A percentile compares a stretch with the other conserved stretches of the same genome.
These are phyloP conservation scores for Antennarius maculatus DNA, from an alignment of 2,797 vertebrate genomes.

Conservation along the genomic window DNA sequence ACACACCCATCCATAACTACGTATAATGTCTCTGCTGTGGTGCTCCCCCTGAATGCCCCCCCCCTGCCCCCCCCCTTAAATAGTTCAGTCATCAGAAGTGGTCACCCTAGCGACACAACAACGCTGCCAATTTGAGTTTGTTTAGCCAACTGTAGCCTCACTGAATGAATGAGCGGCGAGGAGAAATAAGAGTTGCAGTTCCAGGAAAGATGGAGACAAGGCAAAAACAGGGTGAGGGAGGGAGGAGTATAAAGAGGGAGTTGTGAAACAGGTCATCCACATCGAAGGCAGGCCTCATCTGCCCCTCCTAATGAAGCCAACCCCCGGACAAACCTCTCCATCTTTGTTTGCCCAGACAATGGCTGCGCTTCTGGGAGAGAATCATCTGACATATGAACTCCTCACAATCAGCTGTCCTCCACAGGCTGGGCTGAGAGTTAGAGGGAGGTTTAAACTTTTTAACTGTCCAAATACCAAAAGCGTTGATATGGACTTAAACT, in stretches of 20 bases:
- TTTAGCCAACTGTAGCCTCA: conserved; percentile 20
- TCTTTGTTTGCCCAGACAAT: conserved; percentile 60
- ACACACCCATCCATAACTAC: not conserved
- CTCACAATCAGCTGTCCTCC: conserved; percentile 36
- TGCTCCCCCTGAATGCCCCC: not conserved
- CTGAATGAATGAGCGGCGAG: conserved; percentile 25
- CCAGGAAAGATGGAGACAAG: conserved; percentile 19
- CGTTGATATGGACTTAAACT: not conserved
- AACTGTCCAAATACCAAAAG: not conserved
- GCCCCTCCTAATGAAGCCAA: conserved; percentile 43
- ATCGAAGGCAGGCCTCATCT: conserved; percentile 43
- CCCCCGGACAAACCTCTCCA: conserved; percentile 43
- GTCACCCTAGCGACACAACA: conserved; percentile 50
- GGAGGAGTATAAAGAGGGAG: conserved; percentile 22
- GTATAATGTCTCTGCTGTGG: conserved; percentile 7
- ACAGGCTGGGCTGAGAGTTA: conserved; percentile 15
- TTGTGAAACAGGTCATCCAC: conserved; percentile 43
- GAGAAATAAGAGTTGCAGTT: conserved; percentile 33
- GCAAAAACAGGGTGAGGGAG: not conserved
- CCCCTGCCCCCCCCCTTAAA: conserved; percentile 5
- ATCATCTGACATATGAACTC: conserved; percentile 56
- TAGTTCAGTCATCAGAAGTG: conserved; percentile 33
- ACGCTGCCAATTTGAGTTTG: conserved; percentile 44
- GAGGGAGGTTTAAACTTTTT: too few species aligned
- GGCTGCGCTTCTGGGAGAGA: conserved; percentile 36